Conservation (phyloP, 2,797 vertebrate genomes). For the Perodicticus potto region DNA sequence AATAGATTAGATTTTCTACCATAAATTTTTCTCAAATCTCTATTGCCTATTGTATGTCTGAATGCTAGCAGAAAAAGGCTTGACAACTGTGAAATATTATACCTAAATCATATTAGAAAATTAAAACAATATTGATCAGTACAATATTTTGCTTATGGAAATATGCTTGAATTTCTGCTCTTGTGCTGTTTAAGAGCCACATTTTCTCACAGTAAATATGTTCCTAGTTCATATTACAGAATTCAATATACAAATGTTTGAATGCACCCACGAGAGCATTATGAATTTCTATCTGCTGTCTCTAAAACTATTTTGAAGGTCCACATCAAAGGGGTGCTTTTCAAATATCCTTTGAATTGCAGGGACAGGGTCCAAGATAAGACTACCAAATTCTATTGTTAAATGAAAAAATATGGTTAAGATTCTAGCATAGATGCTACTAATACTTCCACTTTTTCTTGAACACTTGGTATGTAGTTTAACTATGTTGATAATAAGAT, state of each 20-base stretch:
- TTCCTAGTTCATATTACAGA: slow-evolving; percentile 58
- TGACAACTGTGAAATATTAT: slow-evolving; percentile 58
- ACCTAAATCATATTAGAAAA: slow-evolving; percentile 51
- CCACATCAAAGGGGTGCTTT: slow-evolving; percentile 58
- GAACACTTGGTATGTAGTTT: slow-evolving; percentile 75
- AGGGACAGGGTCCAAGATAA: slow-evolving; percentile 41
- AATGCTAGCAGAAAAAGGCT: slow-evolving; percentile 42
- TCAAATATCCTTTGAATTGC: slow-evolving; percentile 7
- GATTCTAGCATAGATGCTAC: slow-evolving; percentile 50
- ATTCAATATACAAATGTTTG: slow-evolving; percentile 76
- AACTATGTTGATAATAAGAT: slow-evolving; percentile 80
- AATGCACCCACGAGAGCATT: slow-evolving; percentile 44
- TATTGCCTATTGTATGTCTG: slow-evolving; percentile 40
- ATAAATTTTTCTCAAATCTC: slow-evolving; percentile 60
- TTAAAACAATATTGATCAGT: not conserved
- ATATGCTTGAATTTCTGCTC: slow-evolving; percentile 48
- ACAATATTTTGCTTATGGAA: slow-evolving; percentile 54
- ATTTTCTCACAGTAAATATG: slow-evolving; percentile 56
- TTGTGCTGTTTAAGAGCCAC: slow-evolving; percentile 32
- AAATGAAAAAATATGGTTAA: slow-evolving; percentile 64
- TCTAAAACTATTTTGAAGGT: slow-evolving; percentile 55
- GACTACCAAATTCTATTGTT: slow-evolving; percentile 45
- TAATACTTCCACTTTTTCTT: slow-evolving; percentile 23
- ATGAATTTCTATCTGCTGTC: slow-evolving; percentile 48
- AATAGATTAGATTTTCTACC: slow-evolving; percentile 61